These are phyloP conservation scores for Sialis lutaria DNA, from an alignment of 2,888 invertebrate genomes.

Conservation along the genomic window DNA sequence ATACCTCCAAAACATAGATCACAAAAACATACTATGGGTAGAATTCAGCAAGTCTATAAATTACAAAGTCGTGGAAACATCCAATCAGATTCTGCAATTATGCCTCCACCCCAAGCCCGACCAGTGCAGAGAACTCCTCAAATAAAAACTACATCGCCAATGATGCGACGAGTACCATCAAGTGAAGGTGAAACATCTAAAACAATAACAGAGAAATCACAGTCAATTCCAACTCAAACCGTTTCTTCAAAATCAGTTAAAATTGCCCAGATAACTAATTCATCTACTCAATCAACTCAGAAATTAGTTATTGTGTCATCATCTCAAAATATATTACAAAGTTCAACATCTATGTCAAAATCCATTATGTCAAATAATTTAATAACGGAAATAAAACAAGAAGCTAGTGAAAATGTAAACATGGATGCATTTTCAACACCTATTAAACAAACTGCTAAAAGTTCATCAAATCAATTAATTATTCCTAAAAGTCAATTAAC, in stretches of 20 bases:
- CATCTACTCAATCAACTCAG: constrained; percentile 15
- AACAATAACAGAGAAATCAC: constrained; percentile 14
- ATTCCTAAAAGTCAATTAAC: constrained; percentile 5
- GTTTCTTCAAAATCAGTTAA: constrained; percentile 18
- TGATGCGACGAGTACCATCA: neutral
- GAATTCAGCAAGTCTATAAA: constrained; percentile 6
- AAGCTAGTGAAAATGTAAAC: constrained; percentile 13
- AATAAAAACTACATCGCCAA: neutral
- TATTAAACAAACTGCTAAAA: constrained; percentile 5
- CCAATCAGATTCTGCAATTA: constrained; percentile 1
- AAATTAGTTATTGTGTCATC: constrained; percentile 26
- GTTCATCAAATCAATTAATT: constrained; percentile 6
- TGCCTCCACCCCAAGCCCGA: constrained; percentile 1
- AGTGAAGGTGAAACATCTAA: constrained; percentile 1
- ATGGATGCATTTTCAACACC: constrained; percentile 6
- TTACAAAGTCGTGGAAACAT: neutral
- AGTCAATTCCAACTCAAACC: constrained; percentile 17
- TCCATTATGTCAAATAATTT: constrained; percentile 25
- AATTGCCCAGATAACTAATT: constrained; percentile 11
- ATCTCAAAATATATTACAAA: constrained; percentile 20
- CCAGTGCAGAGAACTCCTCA: neutral
- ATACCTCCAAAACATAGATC: neutral
- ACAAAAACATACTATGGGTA: constrained; percentile 3
- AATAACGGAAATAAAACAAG: constrained; percentile 19
- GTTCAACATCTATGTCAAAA: constrained; percentile 22